A percentile compares a stretch with the other conserved stretches of the same genome.
phyloP scores from a whole-genome alignment of 1,140 invertebrate genomes.

The Danaus melanippus region DNA sequence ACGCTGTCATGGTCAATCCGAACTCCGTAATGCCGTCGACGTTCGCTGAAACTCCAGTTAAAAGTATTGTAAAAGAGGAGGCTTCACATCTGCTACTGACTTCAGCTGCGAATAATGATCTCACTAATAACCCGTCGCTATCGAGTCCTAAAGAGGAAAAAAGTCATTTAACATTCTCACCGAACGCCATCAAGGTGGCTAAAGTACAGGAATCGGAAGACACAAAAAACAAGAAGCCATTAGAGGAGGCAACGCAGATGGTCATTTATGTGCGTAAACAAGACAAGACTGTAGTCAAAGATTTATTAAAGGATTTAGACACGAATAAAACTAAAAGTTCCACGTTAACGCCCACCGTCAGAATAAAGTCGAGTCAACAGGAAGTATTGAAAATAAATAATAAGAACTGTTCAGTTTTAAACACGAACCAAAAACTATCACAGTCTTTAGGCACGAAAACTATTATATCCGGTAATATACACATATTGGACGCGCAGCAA shows the following conservation, averaged over 20 bases:
- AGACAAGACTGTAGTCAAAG: slow-evolving; percentile 73
- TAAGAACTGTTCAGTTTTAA: slow-evolving; percentile 68
- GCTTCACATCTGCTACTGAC: slow-evolving; percentile 64
- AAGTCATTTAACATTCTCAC: slow-evolving; percentile 78
- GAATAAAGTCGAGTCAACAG: slow-evolving; percentile 59
- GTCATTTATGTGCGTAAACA: slow-evolving; percentile 66
- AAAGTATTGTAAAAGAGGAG: slow-evolving; percentile 65
- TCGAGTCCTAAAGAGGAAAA: slow-evolving; percentile 73
- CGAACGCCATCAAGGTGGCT: slow-evolving; percentile 74
- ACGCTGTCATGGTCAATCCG: slow-evolving; percentile 84
- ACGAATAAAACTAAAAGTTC: slow-evolving; percentile 37
- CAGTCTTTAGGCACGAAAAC: slow-evolving; percentile 67
- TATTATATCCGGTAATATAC: slow-evolving; percentile 71
- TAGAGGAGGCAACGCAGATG: slow-evolving; percentile 67
- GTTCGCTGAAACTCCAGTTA: slow-evolving; percentile 73
- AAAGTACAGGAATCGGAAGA: slow-evolving; percentile 62
- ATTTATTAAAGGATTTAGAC: slow-evolving; percentile 69
- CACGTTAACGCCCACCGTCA: slow-evolving; percentile 42
- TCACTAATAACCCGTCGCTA: slow-evolving; percentile 52
- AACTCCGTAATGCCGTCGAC: slow-evolving; percentile 80
- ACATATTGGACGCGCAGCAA: slow-evolving; percentile 68
- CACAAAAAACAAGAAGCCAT: slow-evolving; percentile 50
- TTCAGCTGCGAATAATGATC: slow-evolving; percentile 50
- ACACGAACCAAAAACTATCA: slow-evolving; percentile 61
- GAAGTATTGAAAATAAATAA: slow-evolving; percentile 64